Percentiles rank a stretch among this genome's conserved stretches.
These are phyloP conservation scores for Drosophila rubida DNA, from an alignment of 2,888 invertebrate species.

Conservation along the genomic window DNA sequence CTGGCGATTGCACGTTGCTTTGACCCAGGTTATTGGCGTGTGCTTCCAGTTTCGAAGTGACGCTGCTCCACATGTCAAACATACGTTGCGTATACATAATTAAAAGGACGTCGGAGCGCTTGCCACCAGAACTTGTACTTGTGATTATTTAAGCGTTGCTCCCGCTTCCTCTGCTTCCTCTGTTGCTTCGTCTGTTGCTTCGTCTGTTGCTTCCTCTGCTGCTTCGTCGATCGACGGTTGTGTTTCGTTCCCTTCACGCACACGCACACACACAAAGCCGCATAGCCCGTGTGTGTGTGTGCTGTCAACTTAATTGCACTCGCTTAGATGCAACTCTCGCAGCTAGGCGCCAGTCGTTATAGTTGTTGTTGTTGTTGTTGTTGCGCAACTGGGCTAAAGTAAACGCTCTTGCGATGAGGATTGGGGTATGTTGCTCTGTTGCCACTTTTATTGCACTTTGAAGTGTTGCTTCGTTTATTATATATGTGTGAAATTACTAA, in stretches of 20 bases:
- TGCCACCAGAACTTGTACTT: slow-evolving; percentile 42
- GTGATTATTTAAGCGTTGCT: background rate
- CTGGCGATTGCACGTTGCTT: slow-evolving; percentile 85
- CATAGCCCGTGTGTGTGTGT: slow-evolving; percentile 20
- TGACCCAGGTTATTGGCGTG: slow-evolving; percentile 85
- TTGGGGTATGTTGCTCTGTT: slow-evolving; percentile 15
- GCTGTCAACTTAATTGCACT: slow-evolving; percentile 14
- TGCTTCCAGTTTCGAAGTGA: slow-evolving; percentile 85
- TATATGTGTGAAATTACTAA: slow-evolving; percentile 67
- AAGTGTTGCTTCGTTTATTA: slow-evolving; percentile 7
- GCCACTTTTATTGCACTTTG: slow-evolving; percentile 42
- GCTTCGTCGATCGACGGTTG: too few species aligned
- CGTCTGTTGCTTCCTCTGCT: background rate
- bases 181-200: background rate
- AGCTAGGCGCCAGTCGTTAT: background rate
- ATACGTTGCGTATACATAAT: slow-evolving; percentile 86
- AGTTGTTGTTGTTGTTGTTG: slow-evolving; percentile 8
- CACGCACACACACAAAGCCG: slow-evolving; percentile 18
- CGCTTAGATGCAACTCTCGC: slow-evolving; percentile 8
- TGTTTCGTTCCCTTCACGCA: too few species aligned
- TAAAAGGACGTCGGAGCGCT: slow-evolving; percentile 48
- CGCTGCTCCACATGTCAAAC: slow-evolving; percentile 86
- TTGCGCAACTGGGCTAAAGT: slow-evolving; percentile 30
- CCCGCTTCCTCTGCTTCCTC: too few species aligned
- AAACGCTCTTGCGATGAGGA: slow-evolving; percentile 36